Base-by-base conservation (phyloP, 1,140 invertebrate genomes). In the Achroia grisella region DNA sequence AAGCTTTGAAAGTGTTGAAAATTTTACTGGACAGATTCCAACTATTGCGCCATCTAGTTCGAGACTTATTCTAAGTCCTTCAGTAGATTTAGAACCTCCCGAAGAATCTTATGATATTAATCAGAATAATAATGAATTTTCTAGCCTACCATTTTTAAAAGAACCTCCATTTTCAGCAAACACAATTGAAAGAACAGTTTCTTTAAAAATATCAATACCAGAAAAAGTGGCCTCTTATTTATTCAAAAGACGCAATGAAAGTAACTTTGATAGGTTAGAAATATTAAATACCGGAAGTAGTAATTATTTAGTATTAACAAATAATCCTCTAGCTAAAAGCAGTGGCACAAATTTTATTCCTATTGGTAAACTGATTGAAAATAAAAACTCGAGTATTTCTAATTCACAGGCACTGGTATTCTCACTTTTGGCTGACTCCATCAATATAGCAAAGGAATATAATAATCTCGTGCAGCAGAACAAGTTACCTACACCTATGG, bases 361-460 rank as follows among this genome's bases (percentile, higher is more conserved):
- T 0, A 64, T 81, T 4, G 81, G 66, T 5, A 77, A 79, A 62
- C 45, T 81, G 36, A 59, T 59, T 27, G 57, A 55, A 33, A 62
- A 69, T 58, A 71, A 75, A 65, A 65, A 66, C 42, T 58, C 64
- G 49, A 76, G 71, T 48, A 52, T 78, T 75, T 81, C 77, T 65
- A 58, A 71, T 82, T 76, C 75, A 67, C 76, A 81, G 74, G 75
- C 78, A 42, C 57, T 85, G 55, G 74, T 82, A 47, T 79, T 73
- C 47, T 79, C 72, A 8, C 62, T 82, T 31, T 56, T 85, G 56
- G 67, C 76, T 34, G 77, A 85, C 46, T 82, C 80, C 11, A 66
- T 85, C 37, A 81, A 80, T 42, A 58, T 64, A 39, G 78, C 77
- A 31, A 77, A 77, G 58, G 64, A 76, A 53, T 78, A 85, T 35